These are phyloP conservation scores for Chloropsis hardwickii DNA, from an alignment of 2,113 vertebrate genomes.

Conservation along the genomic window DNA sequence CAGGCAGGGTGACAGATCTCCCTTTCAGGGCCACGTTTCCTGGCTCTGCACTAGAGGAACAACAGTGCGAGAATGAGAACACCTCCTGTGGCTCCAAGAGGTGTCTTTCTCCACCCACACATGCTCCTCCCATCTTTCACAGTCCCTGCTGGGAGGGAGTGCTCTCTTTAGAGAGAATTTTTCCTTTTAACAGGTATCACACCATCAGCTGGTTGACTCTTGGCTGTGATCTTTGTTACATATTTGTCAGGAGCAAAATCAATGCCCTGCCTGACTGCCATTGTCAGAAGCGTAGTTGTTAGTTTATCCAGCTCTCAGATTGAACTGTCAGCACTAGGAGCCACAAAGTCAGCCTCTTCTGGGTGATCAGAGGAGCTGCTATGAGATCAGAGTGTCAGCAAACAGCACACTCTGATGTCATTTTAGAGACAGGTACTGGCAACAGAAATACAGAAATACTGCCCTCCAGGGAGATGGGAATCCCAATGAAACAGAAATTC, in stretches of 20 bases:
- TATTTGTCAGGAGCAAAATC: background rate
- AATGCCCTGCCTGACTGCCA: background rate
- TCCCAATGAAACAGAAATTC: background rate
- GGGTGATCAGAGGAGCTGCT: background rate
- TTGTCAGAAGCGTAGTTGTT: background rate
- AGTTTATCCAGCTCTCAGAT: background rate
- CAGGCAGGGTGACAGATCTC: background rate
- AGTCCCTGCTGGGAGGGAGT: background rate
- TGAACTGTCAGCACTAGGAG: background rate
- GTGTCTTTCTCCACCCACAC: background rate
- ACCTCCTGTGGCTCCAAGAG: background rate
- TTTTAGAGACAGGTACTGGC: background rate
- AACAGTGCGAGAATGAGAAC: rapidly evolving
- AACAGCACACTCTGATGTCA: background rate
- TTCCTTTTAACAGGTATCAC: background rate
- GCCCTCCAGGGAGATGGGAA: background rate
- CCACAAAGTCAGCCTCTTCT: background rate
- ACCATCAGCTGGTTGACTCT: background rate
- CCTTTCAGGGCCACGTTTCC: background rate
- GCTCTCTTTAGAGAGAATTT: background rate
- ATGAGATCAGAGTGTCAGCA: rapidly evolving
- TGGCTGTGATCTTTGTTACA: background rate
- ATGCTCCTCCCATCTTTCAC: background rate
- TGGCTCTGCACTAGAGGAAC: background rate
- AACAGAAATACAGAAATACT: background rate